Base-by-base conservation (phyloP, 2,113 vertebrate species). In the Ceuthmochares aereus region DNA sequence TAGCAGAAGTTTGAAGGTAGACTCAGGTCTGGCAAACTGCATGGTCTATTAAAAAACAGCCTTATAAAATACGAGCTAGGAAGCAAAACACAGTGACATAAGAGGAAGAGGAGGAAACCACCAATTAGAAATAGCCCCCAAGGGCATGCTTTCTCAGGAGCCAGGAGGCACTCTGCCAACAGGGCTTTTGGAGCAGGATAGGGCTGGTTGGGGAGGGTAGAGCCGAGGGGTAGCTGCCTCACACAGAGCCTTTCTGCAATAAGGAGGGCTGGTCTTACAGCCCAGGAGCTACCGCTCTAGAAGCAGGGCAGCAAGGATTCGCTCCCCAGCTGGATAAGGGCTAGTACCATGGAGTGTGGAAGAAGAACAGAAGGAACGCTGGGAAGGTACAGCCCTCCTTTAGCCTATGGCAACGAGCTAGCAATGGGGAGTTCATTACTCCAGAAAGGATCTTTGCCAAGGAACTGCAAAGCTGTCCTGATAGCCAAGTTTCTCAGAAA, bases 101-200 rank as follows among this genome's bases (percentile, higher is more conserved):
- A 89, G 93, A 90, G 87, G 85, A 92, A 34, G 73, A 94, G 62
- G 62, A 95, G 96, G 96, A 97, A 97, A 97, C 94, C 96, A 97
- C 93, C 84, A 95, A 96, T 97, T 97, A 97, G 84, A 92, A 95
- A 76, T 78, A 96, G 78, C 43, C 84, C 95, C 73, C 0, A 4
- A 76, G 90, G 90, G 90, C 30, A 93, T 86, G 34, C 78, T 94
- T 96, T 87, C 89, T 84, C 89, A 43, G 76, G 64, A 96, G 95
- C 90, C 68, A 88, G 58, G 68, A 93, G 96, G 96, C 96, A 69
- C 62, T 96, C 80, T 96, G 95, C 96, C 94, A 95, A 27, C 52
- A 89, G 82, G 54, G 85, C 49, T 91, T 93, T 84, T 91, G 91
- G 68, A 97, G 62, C 1, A 0, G 54, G 32, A 60, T 66, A 34